Evolutionary conservation across 1,140 invertebrate species (phyloP).

Genomic region (Hesperophylax magnus): DNA sequence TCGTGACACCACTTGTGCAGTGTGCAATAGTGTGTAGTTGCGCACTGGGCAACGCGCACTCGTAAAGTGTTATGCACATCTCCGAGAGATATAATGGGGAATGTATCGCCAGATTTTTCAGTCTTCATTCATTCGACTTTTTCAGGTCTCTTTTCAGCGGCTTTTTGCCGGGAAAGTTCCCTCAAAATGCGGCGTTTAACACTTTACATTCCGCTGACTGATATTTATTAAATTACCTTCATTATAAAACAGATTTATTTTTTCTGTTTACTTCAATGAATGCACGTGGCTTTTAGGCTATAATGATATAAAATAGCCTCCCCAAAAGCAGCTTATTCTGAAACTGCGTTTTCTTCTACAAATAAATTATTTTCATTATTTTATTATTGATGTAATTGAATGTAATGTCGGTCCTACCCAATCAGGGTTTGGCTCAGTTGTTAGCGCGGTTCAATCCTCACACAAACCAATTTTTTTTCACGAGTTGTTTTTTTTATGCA

Average conservation of each 20-base stretch:
- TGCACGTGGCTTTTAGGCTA: too few relatives aligned
- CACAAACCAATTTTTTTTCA: too few relatives aligned
- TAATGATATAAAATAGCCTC: too few relatives aligned
- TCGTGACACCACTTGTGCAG: not conserved
- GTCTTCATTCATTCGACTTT: constrained; percentile 24
- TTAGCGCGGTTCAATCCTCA: too few relatives aligned
- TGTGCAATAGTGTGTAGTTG: not conserved
- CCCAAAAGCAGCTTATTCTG: too few relatives aligned
- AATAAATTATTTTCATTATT: too few relatives aligned
- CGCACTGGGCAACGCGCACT: not conserved
- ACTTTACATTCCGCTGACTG: not conserved
- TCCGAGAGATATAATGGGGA: constrained; percentile 6
- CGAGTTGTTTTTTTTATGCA: too few relatives aligned
- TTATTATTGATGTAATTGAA: too few relatives aligned
- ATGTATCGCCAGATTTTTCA: constrained; percentile 23
- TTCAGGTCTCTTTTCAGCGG: constrained; percentile 15
- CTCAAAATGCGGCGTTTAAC: constrained; percentile 1
- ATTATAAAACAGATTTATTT: not conserved
- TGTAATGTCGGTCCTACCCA: too few relatives aligned
- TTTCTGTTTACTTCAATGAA: too few relatives aligned
- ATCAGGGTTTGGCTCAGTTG: too few relatives aligned
- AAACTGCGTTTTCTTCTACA: too few relatives aligned
- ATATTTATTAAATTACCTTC: not conserved
- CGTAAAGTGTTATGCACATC: not conserved
- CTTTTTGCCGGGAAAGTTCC: constrained; percentile 14